Percentiles rank a stretch among this genome's conserved stretches.
These are phyloP conservation scores for Dryoscopus gambensis DNA, from an alignment of 2,113 vertebrate genomes.

Conservation along the genomic window DNA sequence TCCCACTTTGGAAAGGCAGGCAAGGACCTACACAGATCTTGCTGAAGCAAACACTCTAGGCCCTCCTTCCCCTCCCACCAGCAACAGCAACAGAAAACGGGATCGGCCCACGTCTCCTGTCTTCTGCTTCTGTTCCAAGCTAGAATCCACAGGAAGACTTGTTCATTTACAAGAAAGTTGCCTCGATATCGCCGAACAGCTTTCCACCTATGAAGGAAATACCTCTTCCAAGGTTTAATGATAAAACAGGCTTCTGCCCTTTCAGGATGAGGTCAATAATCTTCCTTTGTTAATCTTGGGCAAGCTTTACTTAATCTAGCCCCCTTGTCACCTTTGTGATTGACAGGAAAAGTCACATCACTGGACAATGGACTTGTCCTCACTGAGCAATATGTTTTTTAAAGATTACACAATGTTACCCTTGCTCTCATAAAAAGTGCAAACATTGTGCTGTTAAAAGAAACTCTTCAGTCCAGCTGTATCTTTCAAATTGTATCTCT, in stretches of 20 bases:
- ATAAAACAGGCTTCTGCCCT: slow-evolving; percentile 75
- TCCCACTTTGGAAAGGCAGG: not conserved
- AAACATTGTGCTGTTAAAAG: slow-evolving; percentile 31
- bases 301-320: slow-evolving; percentile 83
- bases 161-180: not conserved
- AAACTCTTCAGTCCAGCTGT: slow-evolving; percentile 13
- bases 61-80: not conserved
- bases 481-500: not conserved
- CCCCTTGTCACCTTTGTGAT: slow-evolving; percentile 73
- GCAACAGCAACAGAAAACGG: not conserved
- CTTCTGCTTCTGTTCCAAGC: not conserved
- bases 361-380: slow-evolving; percentile 62
- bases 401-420: slow-evolving; percentile 50
- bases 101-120: not conserved
- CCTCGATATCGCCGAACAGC: not conserved
- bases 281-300: slow-evolving; percentile 77
- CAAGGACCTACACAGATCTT: not conserved
- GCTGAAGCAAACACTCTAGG: not conserved
- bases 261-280: slow-evolving; percentile 78
- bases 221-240: slow-evolving; percentile 70
- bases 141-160: not conserved
- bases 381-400: slow-evolving; percentile 10
- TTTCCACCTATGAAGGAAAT: slow-evolving; percentile 40
- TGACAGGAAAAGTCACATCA: slow-evolving; percentile 62
- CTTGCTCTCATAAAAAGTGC: slow-evolving; percentile 35